Evolutionary conservation across 2,797 vertebrate genomes (phyloP), one percentile per base, ranked within the genome.

Genomic region (Rhodeus uyekii): DNA sequence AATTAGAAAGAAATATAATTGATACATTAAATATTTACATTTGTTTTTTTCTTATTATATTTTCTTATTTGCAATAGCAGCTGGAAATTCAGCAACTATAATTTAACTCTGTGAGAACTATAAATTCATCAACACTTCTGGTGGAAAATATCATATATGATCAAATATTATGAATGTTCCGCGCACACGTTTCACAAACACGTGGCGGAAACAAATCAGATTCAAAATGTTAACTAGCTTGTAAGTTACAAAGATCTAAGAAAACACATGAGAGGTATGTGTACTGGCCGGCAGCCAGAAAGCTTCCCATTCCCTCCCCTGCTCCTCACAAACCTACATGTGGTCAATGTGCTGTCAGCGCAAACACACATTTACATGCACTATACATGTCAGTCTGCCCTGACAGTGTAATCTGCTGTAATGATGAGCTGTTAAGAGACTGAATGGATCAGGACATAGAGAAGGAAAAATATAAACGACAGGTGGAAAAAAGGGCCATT

Each of bases 311-410:
- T n/a, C 34, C 14, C 55, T 36, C 38, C 38, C 9, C 53, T 27
- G 24, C 48, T 38, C 46, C 32, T 42, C 38, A 65, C 44, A 65
- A n/a, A 19, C 8, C 34, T 50, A 38, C 19, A 42, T 64, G 75
- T 27, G 32, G 44, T 14, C 68, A 27, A 39, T 55, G 4, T 46
- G 24, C 67, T 67, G 50, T 82, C 68, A 50, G 19, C 1, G 2
- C n/a, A 68, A 81, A 42, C 19, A 42, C 86, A 91, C 89, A 24
- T 78, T 81, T 34, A 84, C n/a, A 80, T 67, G 48, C 55, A 76
- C 82, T 79, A n/a, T 53, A 79, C 75, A 75, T 81, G 78, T 61
- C 58, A 77, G 19, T 80, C 58, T 84, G 77, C 46, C 67, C 63
- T 85, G 72, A 74, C 80, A 69, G 68, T 48, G 29, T 84, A 88